Evolutionary conservation across 2,113 vertebrate species (phyloP).

Genomic region (Megaceryle torquata): DNA sequence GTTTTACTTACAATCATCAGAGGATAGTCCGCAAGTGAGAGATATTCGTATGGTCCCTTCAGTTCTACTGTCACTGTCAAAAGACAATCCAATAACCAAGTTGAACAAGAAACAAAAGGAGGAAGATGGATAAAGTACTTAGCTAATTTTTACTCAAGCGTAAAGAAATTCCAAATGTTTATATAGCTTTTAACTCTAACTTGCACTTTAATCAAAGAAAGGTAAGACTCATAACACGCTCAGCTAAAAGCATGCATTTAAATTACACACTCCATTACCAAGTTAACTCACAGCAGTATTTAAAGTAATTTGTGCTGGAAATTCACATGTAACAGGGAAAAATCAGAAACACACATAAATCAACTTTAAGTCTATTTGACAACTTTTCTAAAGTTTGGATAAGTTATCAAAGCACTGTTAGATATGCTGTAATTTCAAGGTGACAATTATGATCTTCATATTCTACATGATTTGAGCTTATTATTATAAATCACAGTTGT

Average conservation of each 20-base stretch:
- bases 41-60: slow-evolving; percentile 90
- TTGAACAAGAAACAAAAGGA: not conserved
- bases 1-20: slow-evolving; percentile 88
- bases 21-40: slow-evolving; percentile 92
- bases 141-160: not conserved
- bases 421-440: not conserved
- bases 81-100: slow-evolving; percentile 56
- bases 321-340: not conserved
- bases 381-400: not conserved
- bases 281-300: not conserved
- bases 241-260: not conserved
- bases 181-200: not conserved
- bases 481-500: not conserved
- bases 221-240: not conserved
- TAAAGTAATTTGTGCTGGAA: not conserved
- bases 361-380: not conserved
- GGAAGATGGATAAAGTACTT: not conserved
- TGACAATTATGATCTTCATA: not conserved
- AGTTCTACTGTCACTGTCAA: slow-evolving; percentile 90
- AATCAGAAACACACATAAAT: not conserved
- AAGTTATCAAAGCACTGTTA: not conserved
- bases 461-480: not conserved
- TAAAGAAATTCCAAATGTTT: not conserved
- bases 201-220: not conserved
- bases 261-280: not conserved